These are phyloP conservation scores for Delichon dasypus DNA, from an alignment of 2,797 vertebrate genomes.

Conservation along the genomic window DNA sequence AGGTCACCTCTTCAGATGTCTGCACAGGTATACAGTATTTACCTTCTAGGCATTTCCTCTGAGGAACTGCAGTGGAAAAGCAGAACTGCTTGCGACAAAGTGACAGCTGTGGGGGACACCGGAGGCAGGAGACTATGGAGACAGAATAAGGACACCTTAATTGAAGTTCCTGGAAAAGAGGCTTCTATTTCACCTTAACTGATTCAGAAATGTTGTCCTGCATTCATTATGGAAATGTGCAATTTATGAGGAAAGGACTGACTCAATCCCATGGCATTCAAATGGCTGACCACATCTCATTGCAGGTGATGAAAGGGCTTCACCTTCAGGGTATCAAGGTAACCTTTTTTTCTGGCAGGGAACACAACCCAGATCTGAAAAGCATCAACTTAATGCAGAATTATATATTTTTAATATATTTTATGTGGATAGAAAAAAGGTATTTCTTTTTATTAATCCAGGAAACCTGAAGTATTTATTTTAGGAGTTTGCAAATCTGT, in stretches of 20 bases:
- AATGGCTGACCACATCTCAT: not conserved
- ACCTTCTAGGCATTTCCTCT: not conserved
- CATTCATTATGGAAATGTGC: not conserved
- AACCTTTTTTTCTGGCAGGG: not conserved
- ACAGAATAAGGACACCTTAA: not conserved
- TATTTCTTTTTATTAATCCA: not conserved
- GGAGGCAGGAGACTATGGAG: not conserved
- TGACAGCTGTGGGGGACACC: not conserved
- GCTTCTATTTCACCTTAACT: not conserved
- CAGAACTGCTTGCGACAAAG: not conserved
- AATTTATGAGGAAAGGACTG: not conserved
- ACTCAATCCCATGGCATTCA: not conserved
- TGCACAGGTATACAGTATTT: not conserved
- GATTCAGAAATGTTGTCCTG: not conserved
- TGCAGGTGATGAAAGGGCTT: not conserved
- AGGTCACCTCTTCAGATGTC: not conserved
- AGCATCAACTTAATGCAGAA: not conserved
- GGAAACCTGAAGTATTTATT: not conserved
- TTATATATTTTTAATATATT: not conserved
- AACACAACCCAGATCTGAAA: not conserved
- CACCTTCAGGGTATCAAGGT: not conserved
- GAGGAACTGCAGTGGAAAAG: not conserved
- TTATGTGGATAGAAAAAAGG: not conserved
- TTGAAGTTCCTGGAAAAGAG: not conserved
- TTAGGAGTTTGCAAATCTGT: not conserved